Evolutionary conservation across 2,797 vertebrate genomes (phyloP).

Genomic region (Mionectes olivaceus): DNA sequence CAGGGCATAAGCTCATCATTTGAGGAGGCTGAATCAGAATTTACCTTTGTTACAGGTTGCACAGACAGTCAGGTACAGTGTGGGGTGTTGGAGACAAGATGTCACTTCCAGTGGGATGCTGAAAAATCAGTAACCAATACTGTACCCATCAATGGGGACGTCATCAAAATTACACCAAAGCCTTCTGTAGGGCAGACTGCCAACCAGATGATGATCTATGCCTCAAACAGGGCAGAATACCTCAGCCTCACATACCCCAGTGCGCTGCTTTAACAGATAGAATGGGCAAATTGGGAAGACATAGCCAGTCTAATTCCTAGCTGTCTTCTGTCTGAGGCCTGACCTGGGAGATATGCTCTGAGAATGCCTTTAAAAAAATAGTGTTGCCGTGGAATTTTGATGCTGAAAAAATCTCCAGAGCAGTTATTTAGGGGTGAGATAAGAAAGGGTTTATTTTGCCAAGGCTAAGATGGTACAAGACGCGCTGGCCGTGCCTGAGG

Average conservation of each 20-base stretch:
- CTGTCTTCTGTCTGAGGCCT: not conserved
- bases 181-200: not conserved
- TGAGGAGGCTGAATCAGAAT: not conserved
- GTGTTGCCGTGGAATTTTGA: too few relatives aligned
- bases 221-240: not conserved
- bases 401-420: too few relatives aligned
- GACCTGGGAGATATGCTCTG: not conserved
- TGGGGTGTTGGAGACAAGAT: not conserved
- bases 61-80: not conserved
- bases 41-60: not conserved
- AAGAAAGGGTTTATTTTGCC: too few relatives aligned
- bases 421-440: too few relatives aligned
- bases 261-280: not conserved
- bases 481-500: too few relatives aligned
- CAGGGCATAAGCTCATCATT: not conserved
- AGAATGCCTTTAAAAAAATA: not conserved
- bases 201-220: not conserved
- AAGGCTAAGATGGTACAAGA: too few relatives aligned
- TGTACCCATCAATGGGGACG: fast-evolving
- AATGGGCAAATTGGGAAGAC: not conserved
- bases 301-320: not conserved
- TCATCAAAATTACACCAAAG: not conserved
- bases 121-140: not conserved
- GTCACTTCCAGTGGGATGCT: not conserved
- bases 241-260: not conserved